Evolutionary conservation across 2,888 invertebrate genomes (phyloP).

Genomic region (Netelia fuscicornis): DNA sequence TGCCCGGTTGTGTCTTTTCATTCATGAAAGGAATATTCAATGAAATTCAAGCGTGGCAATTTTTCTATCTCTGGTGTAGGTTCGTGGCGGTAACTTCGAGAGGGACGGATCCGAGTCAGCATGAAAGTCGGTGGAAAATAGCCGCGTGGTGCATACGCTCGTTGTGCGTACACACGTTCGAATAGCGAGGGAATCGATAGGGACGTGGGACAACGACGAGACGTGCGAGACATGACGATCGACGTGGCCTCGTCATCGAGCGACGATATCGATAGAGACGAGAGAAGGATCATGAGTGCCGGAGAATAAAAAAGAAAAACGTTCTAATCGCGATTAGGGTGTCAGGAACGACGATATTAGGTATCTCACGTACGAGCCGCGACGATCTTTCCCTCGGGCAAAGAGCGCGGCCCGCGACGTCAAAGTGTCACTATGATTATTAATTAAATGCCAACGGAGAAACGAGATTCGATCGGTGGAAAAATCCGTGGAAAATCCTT

Average conservation of each 20-base stretch:
- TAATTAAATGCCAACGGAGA: conserved; percentile 67
- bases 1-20: conserved; percentile 46
- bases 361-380: conserved; percentile 70
- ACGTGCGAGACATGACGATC: conserved; percentile 82
- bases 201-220: conserved; percentile 30
- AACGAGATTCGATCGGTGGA: conserved; percentile 68
- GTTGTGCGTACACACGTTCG: conserved; percentile 24
- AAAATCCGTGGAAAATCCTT: conserved; percentile 64
- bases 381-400: conserved; percentile 42
- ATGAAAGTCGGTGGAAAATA: conserved; percentile 45
- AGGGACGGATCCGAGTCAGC: not conserved
- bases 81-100: not conserved
- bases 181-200: conserved; percentile 46
- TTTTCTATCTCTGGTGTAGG: too few relatives aligned
- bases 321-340: conserved; percentile 72
- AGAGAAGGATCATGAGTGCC: not conserved
- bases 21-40: conserved; percentile 82
- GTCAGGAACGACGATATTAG: conserved; percentile 67
- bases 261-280: conserved; percentile 32
- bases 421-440: conserved; percentile 71
- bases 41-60: conserved; percentile 73
- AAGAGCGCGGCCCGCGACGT: conserved; percentile 24
- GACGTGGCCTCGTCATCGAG: conserved; percentile 71
- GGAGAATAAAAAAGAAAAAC: conserved; percentile 47
- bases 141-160: conserved; percentile 32